Conservation (phyloP, 2,113 vertebrate species). For the Halichoeres trimaculatus region DNA sequence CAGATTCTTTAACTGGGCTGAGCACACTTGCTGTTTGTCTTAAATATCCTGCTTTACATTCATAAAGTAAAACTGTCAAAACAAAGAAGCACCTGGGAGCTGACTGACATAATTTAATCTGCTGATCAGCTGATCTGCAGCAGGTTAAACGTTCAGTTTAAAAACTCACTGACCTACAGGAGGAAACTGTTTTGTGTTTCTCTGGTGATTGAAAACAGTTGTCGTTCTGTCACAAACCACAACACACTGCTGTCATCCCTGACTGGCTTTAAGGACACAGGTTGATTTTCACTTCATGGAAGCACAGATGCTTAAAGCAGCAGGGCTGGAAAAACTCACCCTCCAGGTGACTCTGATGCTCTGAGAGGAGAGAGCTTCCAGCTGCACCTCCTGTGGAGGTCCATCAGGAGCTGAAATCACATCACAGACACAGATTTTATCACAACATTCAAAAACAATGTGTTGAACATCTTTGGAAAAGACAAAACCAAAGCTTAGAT, state of each 20-base stretch:
- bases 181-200: background rate
- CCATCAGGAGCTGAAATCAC: conserved; percentile 91
- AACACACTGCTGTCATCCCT: background rate
- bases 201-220: no score
- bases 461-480: background rate
- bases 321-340: conserved; percentile 79
- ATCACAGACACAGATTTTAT: conserved; percentile 19
- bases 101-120: background rate
- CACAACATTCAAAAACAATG: background rate
- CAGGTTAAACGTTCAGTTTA: conserved; percentile 8
- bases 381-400: conserved; percentile 96
- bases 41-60: conserved; percentile 28
- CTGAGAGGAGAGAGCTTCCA: conserved; percentile 96
- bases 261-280: background rate
- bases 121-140: background rate
- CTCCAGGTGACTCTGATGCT: conserved; percentile 98
- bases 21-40: conserved; percentile 4
- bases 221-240: no score
- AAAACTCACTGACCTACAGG: background rate
- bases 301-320: background rate
- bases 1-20: background rate
- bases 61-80: conserved; percentile 11
- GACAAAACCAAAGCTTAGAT: background rate
- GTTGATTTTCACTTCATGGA: background rate
- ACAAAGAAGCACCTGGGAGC: conserved; percentile 3